phyloP scores from a whole-genome alignment of 2,797 vertebrate species.

The Oophaga sylvatica region DNA sequence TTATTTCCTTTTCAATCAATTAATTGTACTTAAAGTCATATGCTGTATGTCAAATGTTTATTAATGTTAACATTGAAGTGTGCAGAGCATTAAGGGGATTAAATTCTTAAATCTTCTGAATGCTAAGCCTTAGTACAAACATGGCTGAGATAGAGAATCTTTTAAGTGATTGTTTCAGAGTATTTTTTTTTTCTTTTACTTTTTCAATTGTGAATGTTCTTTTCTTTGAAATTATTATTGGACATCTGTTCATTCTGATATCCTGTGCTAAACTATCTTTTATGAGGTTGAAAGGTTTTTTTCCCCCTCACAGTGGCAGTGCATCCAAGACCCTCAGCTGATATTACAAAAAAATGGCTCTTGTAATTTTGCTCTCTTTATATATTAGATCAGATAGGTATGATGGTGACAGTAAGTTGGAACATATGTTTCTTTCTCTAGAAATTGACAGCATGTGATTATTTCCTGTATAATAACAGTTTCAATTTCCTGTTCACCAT shows the following conservation, averaged over 20 bases:
- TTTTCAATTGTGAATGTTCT: conserved; percentile 51
- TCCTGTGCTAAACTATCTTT: conserved; percentile 53
- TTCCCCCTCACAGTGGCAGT: conserved; percentile 11
- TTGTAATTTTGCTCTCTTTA: conserved; percentile 71
- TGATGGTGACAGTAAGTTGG: conserved; percentile 74
- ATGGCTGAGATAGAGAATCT: conserved; percentile 33
- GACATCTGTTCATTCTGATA: conserved; percentile 66
- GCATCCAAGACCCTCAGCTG: conserved; percentile 52
- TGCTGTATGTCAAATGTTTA: conserved; percentile 44
- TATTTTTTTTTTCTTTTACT: conserved; percentile 34
- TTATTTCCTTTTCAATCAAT: conserved; percentile 43
- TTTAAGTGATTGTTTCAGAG: conserved; percentile 42
- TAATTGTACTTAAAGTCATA: conserved; percentile 49
- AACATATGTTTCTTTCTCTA: conserved; percentile 95
- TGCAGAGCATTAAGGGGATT: conserved; percentile 49
- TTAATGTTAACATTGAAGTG: conserved; percentile 52
- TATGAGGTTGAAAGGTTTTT: conserved; percentile 55
- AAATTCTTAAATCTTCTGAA: conserved; percentile 44
- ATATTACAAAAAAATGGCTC: conserved; percentile 62
- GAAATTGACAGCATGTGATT: conserved; percentile 97
- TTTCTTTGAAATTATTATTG: conserved; percentile 64
- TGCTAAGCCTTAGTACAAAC: conserved; percentile 37
- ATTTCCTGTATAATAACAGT: conserved; percentile 99
- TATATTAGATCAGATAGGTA: conserved; percentile 84
- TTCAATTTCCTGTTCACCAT: conserved; percentile 97